These are phyloP conservation scores for Eupeodes latifasciatus DNA, from an alignment of 2,888 invertebrate genomes.

Conservation along the genomic window DNA sequence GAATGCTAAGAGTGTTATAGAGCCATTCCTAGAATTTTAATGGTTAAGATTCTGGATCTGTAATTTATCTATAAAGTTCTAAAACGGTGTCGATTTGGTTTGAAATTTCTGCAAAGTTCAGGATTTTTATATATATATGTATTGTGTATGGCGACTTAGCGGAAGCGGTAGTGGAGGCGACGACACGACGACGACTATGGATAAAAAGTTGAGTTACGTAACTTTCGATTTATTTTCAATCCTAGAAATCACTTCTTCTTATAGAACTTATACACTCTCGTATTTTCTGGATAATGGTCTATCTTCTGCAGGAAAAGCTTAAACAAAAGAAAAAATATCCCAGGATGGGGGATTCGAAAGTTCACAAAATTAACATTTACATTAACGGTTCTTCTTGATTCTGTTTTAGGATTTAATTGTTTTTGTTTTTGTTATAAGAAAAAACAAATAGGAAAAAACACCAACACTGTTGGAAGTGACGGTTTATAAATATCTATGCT, in stretches of 20 bases:
- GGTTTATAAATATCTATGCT: background rate
- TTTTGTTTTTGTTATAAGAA: background rate
- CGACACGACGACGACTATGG: too few relatives aligned
- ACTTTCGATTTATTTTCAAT: background rate
- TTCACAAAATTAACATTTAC: background rate
- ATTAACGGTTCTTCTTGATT: background rate
- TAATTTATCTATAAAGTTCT: background rate
- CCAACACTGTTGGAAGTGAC: background rate
- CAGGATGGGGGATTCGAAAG: background rate
- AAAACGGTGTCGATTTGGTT: constrained; percentile 16
- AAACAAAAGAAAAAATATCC: background rate
- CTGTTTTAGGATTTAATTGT: background rate
- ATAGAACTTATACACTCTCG: background rate
- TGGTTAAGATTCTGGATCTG: background rate
- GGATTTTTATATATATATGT: background rate
- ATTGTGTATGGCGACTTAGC: too few relatives aligned
- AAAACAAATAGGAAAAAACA: background rate
- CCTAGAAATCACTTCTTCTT: background rate
- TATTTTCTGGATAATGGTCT: background rate
- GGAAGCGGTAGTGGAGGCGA: too few relatives aligned
- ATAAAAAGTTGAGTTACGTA: too few relatives aligned
- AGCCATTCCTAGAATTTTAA: background rate
- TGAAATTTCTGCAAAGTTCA: background rate
- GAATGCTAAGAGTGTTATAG: constrained; percentile 25
- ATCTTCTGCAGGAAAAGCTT: background rate